phyloP scores from a whole-genome alignment of 2,113 vertebrate species.

The Phocoena sinus region DNA sequence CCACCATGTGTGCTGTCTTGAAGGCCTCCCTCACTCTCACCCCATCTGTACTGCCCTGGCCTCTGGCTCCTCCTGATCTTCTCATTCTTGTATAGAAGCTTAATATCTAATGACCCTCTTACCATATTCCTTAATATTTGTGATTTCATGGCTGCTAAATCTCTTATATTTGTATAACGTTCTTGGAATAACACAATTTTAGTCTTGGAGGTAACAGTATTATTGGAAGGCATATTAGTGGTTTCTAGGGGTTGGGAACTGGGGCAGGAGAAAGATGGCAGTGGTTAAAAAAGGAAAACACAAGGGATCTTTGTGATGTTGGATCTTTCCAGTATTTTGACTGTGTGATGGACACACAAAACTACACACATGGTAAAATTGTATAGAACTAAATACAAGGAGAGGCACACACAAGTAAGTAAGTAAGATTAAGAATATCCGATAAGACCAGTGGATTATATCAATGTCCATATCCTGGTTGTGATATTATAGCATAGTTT shows the following conservation, averaged over 20 bases:
- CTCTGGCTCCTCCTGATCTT: background rate
- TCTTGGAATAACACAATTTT: no score
- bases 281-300: background rate
- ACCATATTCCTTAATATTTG: background rate
- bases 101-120: background rate
- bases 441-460: background rate
- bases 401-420: background rate
- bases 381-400: background rate
- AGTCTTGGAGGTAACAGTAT: background rate
- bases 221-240: background rate
- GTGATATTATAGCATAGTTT: background rate
- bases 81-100: background rate
- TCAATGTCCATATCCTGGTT: background rate
- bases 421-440: no score
- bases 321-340: no score
- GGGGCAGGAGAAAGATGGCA: background rate
- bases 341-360: no score
- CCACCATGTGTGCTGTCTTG: accelerated
- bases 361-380: background rate
- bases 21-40: background rate
- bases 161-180: background rate
- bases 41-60: background rate
- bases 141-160: background rate
- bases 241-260: no score
- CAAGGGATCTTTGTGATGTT: background rate